Conservation (phyloP, 2,797 vertebrate species). For the Galagoides demidoff region DNA sequence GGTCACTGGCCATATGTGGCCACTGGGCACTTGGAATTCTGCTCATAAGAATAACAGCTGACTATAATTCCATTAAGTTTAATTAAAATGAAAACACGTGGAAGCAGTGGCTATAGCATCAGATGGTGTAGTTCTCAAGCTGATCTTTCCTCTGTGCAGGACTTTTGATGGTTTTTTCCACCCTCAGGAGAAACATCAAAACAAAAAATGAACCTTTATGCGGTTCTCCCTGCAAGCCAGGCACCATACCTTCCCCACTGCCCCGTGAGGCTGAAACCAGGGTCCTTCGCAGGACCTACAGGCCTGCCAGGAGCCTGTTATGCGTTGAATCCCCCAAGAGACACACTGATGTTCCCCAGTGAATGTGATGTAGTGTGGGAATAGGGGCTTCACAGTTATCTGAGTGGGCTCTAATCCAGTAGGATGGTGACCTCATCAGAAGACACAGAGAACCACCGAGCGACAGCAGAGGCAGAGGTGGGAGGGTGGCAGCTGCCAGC, state of each 20-base stretch:
- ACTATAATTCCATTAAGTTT: not conserved
- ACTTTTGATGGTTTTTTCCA: not conserved
- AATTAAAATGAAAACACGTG: not conserved
- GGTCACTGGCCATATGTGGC: not conserved
- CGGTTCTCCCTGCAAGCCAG: not conserved
- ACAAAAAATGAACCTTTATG: not conserved
- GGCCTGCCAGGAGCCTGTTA: not conserved
- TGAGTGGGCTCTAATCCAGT: not conserved
- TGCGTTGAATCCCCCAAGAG: not conserved
- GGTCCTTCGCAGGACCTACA: accelerated
- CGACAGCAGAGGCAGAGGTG: too few species aligned
- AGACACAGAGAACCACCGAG: not conserved
- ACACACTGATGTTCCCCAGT: not conserved
- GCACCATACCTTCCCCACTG: not conserved
- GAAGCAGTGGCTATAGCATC: not conserved
- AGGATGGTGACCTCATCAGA: too few species aligned
- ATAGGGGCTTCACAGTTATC: not conserved
- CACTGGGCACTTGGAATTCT: not conserved
- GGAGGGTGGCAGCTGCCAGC: not conserved
- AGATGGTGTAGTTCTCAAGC: not conserved
- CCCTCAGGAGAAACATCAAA: not conserved
- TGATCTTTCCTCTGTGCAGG: not conserved
- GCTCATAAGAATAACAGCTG: not conserved
- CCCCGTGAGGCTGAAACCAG: not conserved
- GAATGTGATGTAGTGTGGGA: not conserved